phyloP scores from a whole-genome alignment of 1,140 invertebrate genomes.

The Harpegnathos saltator region DNA sequence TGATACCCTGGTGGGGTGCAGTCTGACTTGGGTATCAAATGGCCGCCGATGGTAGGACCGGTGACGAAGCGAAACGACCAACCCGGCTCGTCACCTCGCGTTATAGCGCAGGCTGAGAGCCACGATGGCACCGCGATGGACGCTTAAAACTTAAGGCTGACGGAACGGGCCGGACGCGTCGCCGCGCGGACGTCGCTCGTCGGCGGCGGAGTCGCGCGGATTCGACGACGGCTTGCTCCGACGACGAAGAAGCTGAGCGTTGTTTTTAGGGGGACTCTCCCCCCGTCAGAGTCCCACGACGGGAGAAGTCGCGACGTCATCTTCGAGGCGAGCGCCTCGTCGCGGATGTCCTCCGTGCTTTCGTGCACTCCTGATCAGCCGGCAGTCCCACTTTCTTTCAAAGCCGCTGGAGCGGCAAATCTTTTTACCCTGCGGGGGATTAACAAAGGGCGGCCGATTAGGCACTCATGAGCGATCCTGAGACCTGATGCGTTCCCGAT shows the following conservation, averaged over 20 bases:
- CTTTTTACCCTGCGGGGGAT: conserved; percentile 82
- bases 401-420: conserved; percentile 83
- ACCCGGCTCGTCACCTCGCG: not conserved
- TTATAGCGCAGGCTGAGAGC: no score
- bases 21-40: conserved; percentile 84
- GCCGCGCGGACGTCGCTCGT: no score
- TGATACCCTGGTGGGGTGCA: conserved; percentile 77
- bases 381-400: conserved; percentile 83
- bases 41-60: conserved; percentile 74
- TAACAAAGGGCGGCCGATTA: conserved; percentile 84
- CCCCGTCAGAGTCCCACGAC: not conserved
- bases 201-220: no score
- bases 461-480: conserved; percentile 79
- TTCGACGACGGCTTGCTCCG: no score
- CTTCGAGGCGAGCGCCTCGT: conserved; percentile 4
- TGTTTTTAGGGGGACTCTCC: not conserved
- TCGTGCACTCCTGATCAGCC: conserved; percentile 78
- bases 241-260: no score
- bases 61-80: conserved; percentile 41
- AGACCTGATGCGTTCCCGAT: conserved; percentile 66
- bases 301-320: conserved; percentile 1
- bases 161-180: no score
- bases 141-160: no score
- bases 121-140: not conserved
- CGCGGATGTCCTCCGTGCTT: conserved; percentile 20